Evolutionary conservation across 2,113 vertebrate genomes (phyloP), one percentile per base, ranked within the genome.

Genomic region (Formicarius rufipectus): DNA sequence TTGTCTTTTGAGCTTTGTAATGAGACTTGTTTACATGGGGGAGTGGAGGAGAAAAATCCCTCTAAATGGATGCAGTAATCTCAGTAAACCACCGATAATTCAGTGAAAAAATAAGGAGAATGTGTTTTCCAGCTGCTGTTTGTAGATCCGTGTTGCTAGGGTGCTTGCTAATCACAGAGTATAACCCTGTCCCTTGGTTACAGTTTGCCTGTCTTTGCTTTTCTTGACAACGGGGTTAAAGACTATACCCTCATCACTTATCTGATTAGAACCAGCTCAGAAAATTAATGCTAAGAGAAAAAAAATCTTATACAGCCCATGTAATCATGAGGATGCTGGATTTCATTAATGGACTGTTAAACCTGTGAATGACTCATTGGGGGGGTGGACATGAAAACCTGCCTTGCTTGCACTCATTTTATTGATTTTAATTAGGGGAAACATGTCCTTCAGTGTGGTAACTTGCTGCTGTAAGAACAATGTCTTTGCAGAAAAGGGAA

Each of bases 91-190:
- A 42, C 47, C n/a, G 74, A 45, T 67, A 92, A 86, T 92, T 84
- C 78, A 53, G 56, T 28, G 52, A 91, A 92, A 92, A 75, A 91
- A 66, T 60, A 33, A 63, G 68, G 83, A 75, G 31, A 92, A 96
- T 90, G 73, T 86, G 76, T 93, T 96, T 93, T 95, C 86, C 93
- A 96, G 94, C 88, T 96, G 89, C 67, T 97, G 90, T 96, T 96
- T 96, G 87, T 93, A 88, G 90, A 77, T 93, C 33, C 33, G 30
- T 42, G 96, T 97, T 97, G 96, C 97, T 92, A 96, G 77, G 91
- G 69, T 94, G 76, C 66, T 72, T 91, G 84, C 63, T 95, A 94
- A 94, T 84, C 82, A 79, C 66, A 30, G 75, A 47, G 76, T 56
- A 53, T 68, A 95, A 94, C 78, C 42, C 42, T 44, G 59, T 82